Percentiles rank a stretch among this genome's conserved stretches.
Evolutionary conservation across 2,113 vertebrate species (phyloP).

Genomic region (Dasyornis broadbenti): DNA sequence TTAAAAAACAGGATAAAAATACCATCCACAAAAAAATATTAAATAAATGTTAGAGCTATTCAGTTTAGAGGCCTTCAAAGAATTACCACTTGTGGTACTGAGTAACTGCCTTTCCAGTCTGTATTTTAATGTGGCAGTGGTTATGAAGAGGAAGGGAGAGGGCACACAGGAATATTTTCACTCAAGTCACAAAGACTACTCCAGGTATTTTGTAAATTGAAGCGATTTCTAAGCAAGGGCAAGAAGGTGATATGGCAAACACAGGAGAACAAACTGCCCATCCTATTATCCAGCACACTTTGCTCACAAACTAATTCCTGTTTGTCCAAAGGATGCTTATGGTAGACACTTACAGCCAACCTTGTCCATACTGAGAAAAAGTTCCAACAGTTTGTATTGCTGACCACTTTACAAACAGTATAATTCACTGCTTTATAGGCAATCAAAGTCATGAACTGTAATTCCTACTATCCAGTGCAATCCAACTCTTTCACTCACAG

Average conservation of each 20-base stretch:
- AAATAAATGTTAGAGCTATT: not conserved
- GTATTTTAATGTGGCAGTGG: not conserved
- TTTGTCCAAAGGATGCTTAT: not conserved
- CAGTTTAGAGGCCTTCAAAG: not conserved
- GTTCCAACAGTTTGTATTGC: not conserved
- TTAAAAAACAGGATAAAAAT: not conserved
- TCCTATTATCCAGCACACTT: not conserved
- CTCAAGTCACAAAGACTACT: not conserved
- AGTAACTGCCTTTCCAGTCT: not conserved
- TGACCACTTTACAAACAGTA: not conserved
- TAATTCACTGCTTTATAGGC: not conserved
- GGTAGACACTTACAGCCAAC: not conserved
- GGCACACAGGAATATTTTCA: not conserved
- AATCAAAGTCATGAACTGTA: not conserved
- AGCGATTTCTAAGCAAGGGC: not conserved
- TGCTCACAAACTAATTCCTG: not conserved
- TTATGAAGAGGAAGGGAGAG: not conserved
- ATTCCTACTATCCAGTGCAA: not conserved
- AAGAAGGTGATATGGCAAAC: not conserved
- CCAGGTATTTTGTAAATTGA: not conserved
- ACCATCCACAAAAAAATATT: not conserved
- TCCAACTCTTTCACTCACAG: not conserved
- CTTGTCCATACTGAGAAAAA: fast-evolving
- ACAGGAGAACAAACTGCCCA: not conserved
- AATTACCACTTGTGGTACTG: not conserved